Base-by-base conservation (phyloP, 2,888 invertebrate genomes). In the Leucophenga montana region DNA sequence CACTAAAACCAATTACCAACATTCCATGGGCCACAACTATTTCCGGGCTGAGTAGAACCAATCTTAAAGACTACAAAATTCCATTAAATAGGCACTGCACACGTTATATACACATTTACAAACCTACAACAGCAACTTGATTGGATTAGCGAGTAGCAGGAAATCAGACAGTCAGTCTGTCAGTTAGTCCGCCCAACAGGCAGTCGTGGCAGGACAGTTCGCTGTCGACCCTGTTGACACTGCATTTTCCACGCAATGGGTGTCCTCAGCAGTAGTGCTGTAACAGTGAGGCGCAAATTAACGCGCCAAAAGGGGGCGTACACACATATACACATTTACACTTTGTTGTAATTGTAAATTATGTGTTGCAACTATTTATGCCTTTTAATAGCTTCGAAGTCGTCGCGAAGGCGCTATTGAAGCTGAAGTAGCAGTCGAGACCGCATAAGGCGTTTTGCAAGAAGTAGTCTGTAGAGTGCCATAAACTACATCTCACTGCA, bases 121-220 rank as follows among this genome's bases (percentile, higher is more conserved):
- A 82, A 82, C 80, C 82, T 78, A 77, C 71, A 73, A 73, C 75
- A 71, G 80, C 74, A 77, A 84, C 78, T 78, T 84, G 82, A 81
- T 81, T 81, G 81, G 81, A 81, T 81, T 81, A 84, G 80, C 84
- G 70, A 78, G 78, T 77, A 77, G 77, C 80, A 78, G 77, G 66
- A 64, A 64, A 64, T 72, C 70, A 27, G 68, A 39, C 14, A 46
- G 8, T 22, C 46, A 62, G 4, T 33, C 16, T 13, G 1, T 39
- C 39, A 61, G 18, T 20, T 18, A 39, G 14, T 59, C n/a, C 1
- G n/a, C 8, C 46, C 46, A 13, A 46, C 46, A 14, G 27, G n/a
- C n/a, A n/a, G n/a, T n/a, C n/a, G n/a, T n/a, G n/a, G n/a, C n/a
- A n/a, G n/a, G n/a, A n/a, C n/a, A n/a, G n/a, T n/a, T n/a, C n/a